Base-by-base conservation (phyloP, 1,140 invertebrate genomes). In the Leptinotarsa texana region DNA sequence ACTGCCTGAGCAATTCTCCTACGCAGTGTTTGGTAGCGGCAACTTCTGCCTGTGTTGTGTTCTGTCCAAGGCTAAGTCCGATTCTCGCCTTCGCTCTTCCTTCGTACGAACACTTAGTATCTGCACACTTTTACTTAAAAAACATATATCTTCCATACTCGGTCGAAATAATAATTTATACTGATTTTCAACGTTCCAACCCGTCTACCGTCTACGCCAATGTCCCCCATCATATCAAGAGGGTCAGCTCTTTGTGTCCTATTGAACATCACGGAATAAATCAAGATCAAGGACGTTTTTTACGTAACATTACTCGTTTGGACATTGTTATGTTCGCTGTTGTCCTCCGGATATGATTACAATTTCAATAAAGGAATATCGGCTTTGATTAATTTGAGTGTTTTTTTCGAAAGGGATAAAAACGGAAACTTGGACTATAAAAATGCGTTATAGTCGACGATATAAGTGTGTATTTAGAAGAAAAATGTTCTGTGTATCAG, bases 271-370 rank as follows among this genome's bases (percentile, higher is more conserved):
- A 68, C 63, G 57, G 72, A 74, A 78, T 80, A 80, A 80, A 80
- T 80, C 79, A 77, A 66, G 42, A 65, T 33, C 69, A 75, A 71
- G 75, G 75, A 77, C 74, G 76, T 78, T 80, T 80, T 80, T 80
- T 80, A 78, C 79, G 79, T 80, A 77, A 80, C 79, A 80, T 80
- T 80, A 72, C 73, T 75, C 77, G 73, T 78, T 78, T 69, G 63
- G 69, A 79, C 67, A 74, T 69, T 66, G 63, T 73, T 73, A 77
- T 65, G 6, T 65, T 33, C 13, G 27, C 27, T 65, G 63, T 65
- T 65, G 63, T 65, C 63, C 63, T 80, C 79, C 73, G 76, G 76
- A 78, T 76, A 76, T 75, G 72, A 77, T 75, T 77, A 77, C 74
- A 77, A 76, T 77, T 74, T 74, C 74, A 76, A 77, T 79, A 79